phyloP scores from a whole-genome alignment of 1,140 invertebrate species.

The Micrasema minimum region DNA sequence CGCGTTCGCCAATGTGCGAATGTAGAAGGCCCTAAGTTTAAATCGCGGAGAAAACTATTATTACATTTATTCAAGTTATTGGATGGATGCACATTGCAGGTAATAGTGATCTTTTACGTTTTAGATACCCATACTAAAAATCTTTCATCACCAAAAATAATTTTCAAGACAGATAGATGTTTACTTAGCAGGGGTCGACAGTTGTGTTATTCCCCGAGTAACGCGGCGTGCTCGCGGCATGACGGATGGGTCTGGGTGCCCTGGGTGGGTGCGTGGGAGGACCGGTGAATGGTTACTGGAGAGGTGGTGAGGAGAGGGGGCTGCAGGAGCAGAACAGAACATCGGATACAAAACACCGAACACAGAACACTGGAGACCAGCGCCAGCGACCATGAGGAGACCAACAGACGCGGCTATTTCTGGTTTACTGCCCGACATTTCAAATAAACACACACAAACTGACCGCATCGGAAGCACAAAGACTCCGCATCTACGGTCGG shows the following conservation, averaged over 20 bases:
- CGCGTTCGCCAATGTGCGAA: too few species aligned
- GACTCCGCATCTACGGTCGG: conserved; percentile 6
- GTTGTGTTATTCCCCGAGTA: too few species aligned
- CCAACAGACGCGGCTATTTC: conserved; percentile 39
- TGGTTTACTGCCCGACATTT: conserved; percentile 47
- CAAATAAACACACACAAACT: conserved; percentile 49
- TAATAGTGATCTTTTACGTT: too few species aligned
- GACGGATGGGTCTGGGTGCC: conserved; percentile 15
- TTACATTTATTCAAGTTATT: too few species aligned
- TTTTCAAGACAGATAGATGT: background rate
- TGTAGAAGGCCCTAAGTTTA: too few species aligned
- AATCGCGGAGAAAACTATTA: too few species aligned
- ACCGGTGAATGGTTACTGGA: too few species aligned
- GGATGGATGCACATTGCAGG: too few species aligned
- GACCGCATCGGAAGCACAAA: conserved; percentile 42
- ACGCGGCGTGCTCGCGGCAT: background rate
- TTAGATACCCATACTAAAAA: too few species aligned
- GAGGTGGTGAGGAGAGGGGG: background rate
- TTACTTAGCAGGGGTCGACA: background rate
- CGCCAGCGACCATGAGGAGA: conserved; percentile 9
- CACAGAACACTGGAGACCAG: background rate
- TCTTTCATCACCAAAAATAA: too few species aligned
- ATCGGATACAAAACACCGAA: too few species aligned
- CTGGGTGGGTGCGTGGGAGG: background rate
- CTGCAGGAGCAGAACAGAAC: background rate